These are phyloP conservation scores for Andrena trimmerana DNA, from an alignment of 2,888 invertebrate genomes.

Conservation along the genomic window DNA sequence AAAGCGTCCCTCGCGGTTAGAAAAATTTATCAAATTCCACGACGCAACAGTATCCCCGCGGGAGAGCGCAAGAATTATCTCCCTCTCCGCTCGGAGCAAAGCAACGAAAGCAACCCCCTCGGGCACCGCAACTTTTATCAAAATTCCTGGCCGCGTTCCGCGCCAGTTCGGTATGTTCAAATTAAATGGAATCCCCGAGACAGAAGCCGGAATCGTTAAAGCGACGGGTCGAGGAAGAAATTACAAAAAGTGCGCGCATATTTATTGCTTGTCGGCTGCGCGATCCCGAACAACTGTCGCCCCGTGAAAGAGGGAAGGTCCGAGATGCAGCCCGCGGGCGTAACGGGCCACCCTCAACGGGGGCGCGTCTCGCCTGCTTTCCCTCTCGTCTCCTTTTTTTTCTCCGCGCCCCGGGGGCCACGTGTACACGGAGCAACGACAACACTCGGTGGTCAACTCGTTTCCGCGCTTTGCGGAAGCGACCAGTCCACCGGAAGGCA, in stretches of 20 bases:
- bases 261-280: not conserved
- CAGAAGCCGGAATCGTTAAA: not conserved
- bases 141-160: not conserved
- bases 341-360: slow-evolving; percentile 6
- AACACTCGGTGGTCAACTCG: slow-evolving; percentile 55
- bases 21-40: no score
- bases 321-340: slow-evolving; percentile 30
- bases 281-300: not conserved
- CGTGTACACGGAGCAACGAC: slow-evolving; percentile 45
- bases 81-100: not conserved
- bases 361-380: not conserved
- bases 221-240: not conserved
- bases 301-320: not conserved
- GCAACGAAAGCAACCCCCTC: not conserved
- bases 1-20: no score
- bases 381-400: not conserved
- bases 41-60: no score
- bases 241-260: not conserved
- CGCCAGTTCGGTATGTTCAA: not conserved
- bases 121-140: not conserved
- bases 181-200: not conserved
- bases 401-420: slow-evolving; percentile 36
- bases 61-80: no score
- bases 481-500: slow-evolving; percentile 43
- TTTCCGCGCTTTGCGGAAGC: slow-evolving; percentile 43